Evolutionary conservation across 2,888 invertebrate genomes (phyloP).

Genomic region (Netelia melanura): DNA sequence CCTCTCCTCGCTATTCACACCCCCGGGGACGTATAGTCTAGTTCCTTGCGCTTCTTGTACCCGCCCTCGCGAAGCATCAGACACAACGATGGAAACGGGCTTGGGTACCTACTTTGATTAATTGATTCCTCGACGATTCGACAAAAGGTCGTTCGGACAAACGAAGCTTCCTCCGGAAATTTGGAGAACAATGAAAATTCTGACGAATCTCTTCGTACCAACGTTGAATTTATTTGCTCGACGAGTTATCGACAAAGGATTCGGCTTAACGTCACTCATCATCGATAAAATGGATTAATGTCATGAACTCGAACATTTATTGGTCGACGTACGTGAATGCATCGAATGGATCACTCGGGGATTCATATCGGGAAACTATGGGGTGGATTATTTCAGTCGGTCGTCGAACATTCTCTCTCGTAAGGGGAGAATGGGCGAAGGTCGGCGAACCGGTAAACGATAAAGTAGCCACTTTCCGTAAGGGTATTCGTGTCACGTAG

Average conservation of each 20-base stretch:
- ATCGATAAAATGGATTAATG: conserved; percentile 14
- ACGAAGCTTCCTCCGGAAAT: conserved; percentile 6
- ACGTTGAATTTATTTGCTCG: conserved; percentile 16
- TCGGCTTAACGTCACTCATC: conserved; percentile 1
- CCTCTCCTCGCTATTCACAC: conserved; percentile 61
- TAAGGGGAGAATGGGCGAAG: conserved; percentile 53
- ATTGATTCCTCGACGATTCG: conserved; percentile 53
- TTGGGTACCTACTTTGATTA: conserved; percentile 51
- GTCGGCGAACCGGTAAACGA: conserved; percentile 71
- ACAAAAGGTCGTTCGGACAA: conserved; percentile 33
- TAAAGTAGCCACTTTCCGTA: conserved; percentile 68
- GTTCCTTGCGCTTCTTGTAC: conserved; percentile 31
- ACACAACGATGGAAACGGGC: conserved; percentile 15
- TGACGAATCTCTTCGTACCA: neutral
- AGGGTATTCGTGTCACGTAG: conserved; percentile 73
- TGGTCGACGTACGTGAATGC: neutral
- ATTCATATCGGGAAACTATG: conserved; percentile 47
- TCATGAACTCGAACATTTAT: neutral
- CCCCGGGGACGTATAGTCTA: conserved; percentile 17
- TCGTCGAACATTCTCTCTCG: conserved; percentile 50
- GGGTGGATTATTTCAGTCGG: conserved; percentile 57
- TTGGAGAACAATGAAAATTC: neutral
- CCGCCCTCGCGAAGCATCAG: conserved; percentile 34
- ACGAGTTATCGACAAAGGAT: neutral
- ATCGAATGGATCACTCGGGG: conserved; percentile 29